Evolutionary conservation across 2,797 vertebrate genomes (phyloP).

Genomic region (Tinamus major): DNA sequence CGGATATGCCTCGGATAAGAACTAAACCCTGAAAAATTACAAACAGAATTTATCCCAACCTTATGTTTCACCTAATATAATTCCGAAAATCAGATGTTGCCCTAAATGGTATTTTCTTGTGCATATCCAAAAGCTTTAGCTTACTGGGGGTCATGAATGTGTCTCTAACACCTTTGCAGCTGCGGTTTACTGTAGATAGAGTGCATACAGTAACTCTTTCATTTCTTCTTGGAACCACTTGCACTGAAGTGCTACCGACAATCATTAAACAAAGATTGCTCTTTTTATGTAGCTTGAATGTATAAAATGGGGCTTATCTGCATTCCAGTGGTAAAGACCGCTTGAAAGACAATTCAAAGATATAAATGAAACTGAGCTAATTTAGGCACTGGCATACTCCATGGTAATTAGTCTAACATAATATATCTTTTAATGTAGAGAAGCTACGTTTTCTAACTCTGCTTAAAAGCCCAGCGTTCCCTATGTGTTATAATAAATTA

Average conservation of each 20-base stretch:
- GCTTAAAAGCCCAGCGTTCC: slow-evolving; percentile 72
- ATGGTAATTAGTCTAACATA: slow-evolving; percentile 74
- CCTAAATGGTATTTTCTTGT: slow-evolving; percentile 73
- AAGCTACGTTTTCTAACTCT: slow-evolving; percentile 75
- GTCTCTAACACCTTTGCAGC: slow-evolving; percentile 73
- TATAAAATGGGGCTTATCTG: slow-evolving; percentile 71
- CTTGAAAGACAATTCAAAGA: slow-evolving; percentile 73
- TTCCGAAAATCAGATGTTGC: slow-evolving; percentile 78
- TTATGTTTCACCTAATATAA: slow-evolving; percentile 68
- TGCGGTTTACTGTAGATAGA: slow-evolving; percentile 67
- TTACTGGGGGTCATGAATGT: slow-evolving; percentile 62
- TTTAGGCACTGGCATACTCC: slow-evolving; percentile 43
- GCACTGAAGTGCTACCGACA: slow-evolving; percentile 69
- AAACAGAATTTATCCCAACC: slow-evolving; percentile 58
- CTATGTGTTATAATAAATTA: slow-evolving; percentile 80
- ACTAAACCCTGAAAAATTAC: slow-evolving; percentile 57
- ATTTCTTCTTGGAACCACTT: slow-evolving; percentile 55
- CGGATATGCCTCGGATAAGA: slow-evolving; percentile 15
- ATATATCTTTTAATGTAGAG: slow-evolving; percentile 77
- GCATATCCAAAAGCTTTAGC: slow-evolving; percentile 77
- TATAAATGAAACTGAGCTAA: slow-evolving; percentile 70
- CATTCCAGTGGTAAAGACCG: slow-evolving; percentile 61
- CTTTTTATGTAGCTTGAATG: slow-evolving; percentile 75
- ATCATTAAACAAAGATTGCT: slow-evolving; percentile 78
- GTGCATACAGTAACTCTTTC: slow-evolving; percentile 57